Base-by-base conservation (phyloP, 2,113 vertebrate species). In the chimpanzee (Pan troglodytes) region DNA sequence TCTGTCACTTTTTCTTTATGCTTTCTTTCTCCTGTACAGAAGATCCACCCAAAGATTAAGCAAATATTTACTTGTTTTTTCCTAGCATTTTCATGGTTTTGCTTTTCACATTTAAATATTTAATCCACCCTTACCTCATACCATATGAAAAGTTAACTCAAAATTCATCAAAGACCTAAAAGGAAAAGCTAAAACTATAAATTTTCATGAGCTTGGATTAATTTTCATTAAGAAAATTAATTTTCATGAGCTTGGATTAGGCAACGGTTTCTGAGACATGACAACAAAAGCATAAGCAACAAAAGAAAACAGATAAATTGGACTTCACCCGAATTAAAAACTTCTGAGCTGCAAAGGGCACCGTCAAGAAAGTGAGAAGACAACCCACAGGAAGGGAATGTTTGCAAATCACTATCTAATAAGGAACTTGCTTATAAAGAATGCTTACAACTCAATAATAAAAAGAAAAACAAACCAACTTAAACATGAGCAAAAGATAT, bases 21-120 rank as follows among this genome's bases (percentile, higher is more conserved):
- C 40, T 94, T 96, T 96, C 73, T 95, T n/a, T 93, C 88, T 50
- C 55, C 94, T 75, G 55, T 64, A 95, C 43, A 95, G 76, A 73
- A 96, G 97, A 94, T 96, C 25, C 10, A 57, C 32, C 40, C n/a
- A 80, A 83, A 95, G 61, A 92, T 70, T 95, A 96, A 68, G 55
- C 40, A 81, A 91, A 85, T 94, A 82, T 89, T 93, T 85, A 89
- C 67, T 92, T 86, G 75, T 83, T 95, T 97, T 93, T 88, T 90
- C 73, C 73, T 89, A 82, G 73, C 64, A 88, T 2, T 84, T 92
- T 85, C 40, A 93, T 55, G 20, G 38, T 59, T 90, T 92, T 78
- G 86, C 22, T 85, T 93, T 92, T 91, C 50, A 94, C 40, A 93
- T 64, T 95, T 90, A 93, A 92, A 76, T 92, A 95, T 79, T 92